Conservation (phyloP, 1,140 invertebrate genomes). For the Drosophila trapezifrons region DNA sequence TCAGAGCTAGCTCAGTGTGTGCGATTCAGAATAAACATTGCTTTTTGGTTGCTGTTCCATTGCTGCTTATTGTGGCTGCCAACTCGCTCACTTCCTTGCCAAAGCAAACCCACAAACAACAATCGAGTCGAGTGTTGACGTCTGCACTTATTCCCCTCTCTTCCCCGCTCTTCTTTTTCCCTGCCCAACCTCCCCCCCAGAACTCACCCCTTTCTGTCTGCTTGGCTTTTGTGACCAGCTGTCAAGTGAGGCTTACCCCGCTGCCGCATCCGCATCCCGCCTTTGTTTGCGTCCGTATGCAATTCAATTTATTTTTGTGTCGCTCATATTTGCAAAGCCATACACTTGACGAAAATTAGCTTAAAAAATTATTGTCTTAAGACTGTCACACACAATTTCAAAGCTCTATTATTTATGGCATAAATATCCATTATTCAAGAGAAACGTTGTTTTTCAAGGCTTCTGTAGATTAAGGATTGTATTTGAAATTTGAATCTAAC, state of each 20-base stretch:
- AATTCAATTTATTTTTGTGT: conserved; percentile 76
- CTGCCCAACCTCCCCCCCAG: neutral
- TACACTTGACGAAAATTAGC: conserved; percentile 23
- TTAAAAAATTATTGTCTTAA: neutral
- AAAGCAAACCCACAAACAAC: conserved; percentile 27
- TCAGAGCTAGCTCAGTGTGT: conserved; percentile 36
- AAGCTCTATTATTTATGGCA: neutral
- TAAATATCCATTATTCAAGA: neutral
- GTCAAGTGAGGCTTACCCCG: conserved; percentile 59
- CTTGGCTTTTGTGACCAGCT: conserved; percentile 69
- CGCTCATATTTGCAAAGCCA: conserved; percentile 42
- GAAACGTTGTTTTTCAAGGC: too few species aligned
- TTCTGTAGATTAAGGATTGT: neutral
- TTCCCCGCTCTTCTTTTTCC: neutral
- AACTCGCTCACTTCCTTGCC: conserved; percentile 41
- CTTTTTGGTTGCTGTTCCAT: conserved; percentile 62
- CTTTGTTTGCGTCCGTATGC: conserved; percentile 53
- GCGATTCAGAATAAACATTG: conserved; percentile 76
- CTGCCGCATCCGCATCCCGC: conserved; percentile 2
- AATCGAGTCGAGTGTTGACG: conserved; percentile 50
- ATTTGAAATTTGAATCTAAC: neutral
- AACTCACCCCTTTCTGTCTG: conserved; percentile 18
- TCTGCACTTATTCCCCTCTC: conserved; percentile 58
- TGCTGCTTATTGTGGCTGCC: conserved; percentile 61
- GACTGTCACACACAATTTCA: too few species aligned